Evolutionary conservation across 2,888 invertebrate genomes (phyloP).

Genomic region (Antheraea assamensis): DNA sequence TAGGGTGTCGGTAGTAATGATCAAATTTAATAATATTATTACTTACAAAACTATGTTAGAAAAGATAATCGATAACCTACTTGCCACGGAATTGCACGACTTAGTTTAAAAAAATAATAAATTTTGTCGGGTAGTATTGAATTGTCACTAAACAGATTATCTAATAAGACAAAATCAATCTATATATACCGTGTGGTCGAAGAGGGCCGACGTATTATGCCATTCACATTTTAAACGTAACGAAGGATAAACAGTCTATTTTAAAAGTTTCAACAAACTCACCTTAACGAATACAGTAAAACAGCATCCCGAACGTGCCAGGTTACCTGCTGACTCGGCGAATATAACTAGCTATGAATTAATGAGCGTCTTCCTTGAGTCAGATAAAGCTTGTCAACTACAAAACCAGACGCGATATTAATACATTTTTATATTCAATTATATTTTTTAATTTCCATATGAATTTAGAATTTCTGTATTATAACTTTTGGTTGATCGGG

Average conservation of each 20-base stretch:
- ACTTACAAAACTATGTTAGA: no score
- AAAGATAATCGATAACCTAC: no score
- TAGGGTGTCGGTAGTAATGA: no score
- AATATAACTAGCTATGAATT: conserved; percentile 44
- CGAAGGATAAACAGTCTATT: neutral
- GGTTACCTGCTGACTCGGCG: conserved; percentile 26
- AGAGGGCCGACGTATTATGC: neutral
- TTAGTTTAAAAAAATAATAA: neutral
- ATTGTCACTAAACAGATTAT: neutral
- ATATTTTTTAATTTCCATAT: neutral
- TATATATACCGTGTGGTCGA: neutral
- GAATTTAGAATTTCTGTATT: no score
- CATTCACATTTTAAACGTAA: neutral
- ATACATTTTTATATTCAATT: neutral
- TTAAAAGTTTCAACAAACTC: neutral
- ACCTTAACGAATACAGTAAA: conserved; percentile 3
- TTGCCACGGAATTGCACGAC: no score
- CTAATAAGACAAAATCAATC: neutral
- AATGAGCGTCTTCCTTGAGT: conserved; percentile 37
- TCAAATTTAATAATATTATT: no score
- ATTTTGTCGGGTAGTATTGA: neutral
- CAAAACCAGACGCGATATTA: neutral
- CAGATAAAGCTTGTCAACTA: neutral
- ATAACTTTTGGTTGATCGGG: no score
- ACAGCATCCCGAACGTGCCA: neutral